Conservation (phyloP, 2,888 invertebrate genomes). For the Leptopilina syphax region DNA sequence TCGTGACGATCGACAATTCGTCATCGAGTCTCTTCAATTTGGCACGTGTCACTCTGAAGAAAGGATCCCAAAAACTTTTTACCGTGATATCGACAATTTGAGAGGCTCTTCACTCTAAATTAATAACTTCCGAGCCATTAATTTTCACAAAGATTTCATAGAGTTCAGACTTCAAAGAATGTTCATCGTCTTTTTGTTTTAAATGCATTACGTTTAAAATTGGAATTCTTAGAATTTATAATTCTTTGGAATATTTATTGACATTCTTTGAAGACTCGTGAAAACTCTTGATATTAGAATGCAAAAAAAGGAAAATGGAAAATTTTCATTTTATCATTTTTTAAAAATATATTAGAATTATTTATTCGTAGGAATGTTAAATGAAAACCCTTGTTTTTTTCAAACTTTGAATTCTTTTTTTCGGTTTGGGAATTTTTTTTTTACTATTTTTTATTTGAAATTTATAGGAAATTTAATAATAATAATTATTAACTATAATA, state of each 20-base stretch:
- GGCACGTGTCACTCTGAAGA: constrained; percentile 41
- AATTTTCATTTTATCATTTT: background rate
- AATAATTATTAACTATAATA: too few species aligned
- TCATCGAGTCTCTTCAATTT: constrained; percentile 31
- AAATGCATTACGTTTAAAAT: constrained; percentile 13
- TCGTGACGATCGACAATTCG: constrained; percentile 20
- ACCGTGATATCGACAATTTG: constrained; percentile 34
- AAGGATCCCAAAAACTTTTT: constrained; percentile 32
- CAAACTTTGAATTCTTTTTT: too few species aligned
- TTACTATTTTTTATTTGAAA: too few species aligned
- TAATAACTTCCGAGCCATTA: constrained; percentile 24
- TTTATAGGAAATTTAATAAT: too few species aligned
- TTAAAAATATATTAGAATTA: background rate
- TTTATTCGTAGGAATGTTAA: background rate
- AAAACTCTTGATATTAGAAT: background rate
- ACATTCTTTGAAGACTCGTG: constrained; percentile 7
- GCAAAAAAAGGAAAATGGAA: background rate
- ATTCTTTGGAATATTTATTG: constrained; percentile 20
- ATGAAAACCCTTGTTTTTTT: background rate
- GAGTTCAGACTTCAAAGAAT: constrained; percentile 20
- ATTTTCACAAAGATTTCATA: constrained; percentile 14
- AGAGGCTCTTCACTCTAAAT: constrained; percentile 27
- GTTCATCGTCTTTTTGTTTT: constrained; percentile 2
- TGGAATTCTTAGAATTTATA: constrained; percentile 15
- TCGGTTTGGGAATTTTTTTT: too few species aligned